A percentile compares a stretch with the other conserved stretches of the same genome.
These are phyloP conservation scores for Dexiosoma caninum DNA, from an alignment of 2,888 invertebrate genomes.

Conservation along the genomic window DNA sequence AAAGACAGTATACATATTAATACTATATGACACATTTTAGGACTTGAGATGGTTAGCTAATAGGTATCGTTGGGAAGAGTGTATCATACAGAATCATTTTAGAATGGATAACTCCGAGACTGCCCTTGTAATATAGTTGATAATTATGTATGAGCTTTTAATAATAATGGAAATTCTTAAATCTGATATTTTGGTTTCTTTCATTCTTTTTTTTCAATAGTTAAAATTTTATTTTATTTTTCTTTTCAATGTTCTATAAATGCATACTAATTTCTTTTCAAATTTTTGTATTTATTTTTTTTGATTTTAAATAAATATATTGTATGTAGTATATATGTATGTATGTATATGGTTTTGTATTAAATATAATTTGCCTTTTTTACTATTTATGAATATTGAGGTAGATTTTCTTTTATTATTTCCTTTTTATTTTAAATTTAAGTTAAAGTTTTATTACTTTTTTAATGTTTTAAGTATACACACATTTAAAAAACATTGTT, in stretches of 20 bases:
- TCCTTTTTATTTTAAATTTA: conserved; percentile 9
- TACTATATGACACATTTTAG: no score
- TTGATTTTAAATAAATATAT: conserved; percentile 43
- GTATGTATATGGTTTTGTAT: conserved; percentile 65
- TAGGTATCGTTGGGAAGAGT: no score
- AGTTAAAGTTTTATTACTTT: conserved; percentile 40
- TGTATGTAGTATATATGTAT: conserved; percentile 18
- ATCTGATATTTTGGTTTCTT: not conserved
- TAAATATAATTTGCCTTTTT: no score
- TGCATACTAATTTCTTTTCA: conserved; percentile 42
- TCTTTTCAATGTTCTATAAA: conserved; percentile 58
- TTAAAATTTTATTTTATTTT: conserved; percentile 39
- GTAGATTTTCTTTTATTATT: conserved; percentile 68
- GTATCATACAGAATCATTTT: no score
- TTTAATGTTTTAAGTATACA: conserved; percentile 44
- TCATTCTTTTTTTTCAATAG: not conserved
- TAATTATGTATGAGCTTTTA: conserved; percentile 10
- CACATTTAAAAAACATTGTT: conserved; percentile 55
- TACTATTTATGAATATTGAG: conserved; percentile 74
- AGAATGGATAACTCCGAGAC: not conserved
- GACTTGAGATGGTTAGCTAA: no score
- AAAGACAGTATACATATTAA: no score
- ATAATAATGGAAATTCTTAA: conserved; percentile 22
- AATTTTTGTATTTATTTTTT: conserved; percentile 1
- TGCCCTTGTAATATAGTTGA: not conserved